Percentiles rank a stretch among this genome's conserved stretches.
Evolutionary conservation across 1,140 invertebrate genomes (phyloP).

Genomic region (Papilio polytes): DNA sequence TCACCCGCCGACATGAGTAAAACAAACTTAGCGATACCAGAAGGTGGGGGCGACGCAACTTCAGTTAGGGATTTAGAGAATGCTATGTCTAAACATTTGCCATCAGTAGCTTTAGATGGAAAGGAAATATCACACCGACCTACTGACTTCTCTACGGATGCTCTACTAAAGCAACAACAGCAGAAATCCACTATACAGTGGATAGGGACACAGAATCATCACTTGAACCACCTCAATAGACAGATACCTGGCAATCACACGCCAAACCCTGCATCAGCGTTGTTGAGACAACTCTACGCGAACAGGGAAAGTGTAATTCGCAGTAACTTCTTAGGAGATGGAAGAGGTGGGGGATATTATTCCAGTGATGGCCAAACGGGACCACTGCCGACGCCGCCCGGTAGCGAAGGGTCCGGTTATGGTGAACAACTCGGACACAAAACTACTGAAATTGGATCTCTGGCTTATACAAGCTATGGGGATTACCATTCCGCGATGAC

Average conservation of each 20-base stretch:
- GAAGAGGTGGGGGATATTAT: constrained; percentile 83
- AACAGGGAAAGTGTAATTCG: constrained; percentile 97
- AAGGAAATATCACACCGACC: constrained; percentile 88
- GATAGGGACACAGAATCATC: constrained; percentile 92
- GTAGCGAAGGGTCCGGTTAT: constrained; percentile 91
- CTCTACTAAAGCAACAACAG: constrained; percentile 91
- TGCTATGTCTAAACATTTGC: constrained; percentile 98
- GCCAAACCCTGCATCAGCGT: constrained; percentile 91
- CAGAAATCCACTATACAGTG: constrained; percentile 96
- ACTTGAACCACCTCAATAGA: constrained; percentile 87
- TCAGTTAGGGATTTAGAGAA: constrained; percentile 97
- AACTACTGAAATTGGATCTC: constrained; percentile 71
- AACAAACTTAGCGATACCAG: constrained; percentile 74
- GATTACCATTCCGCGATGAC: constrained; percentile 97
- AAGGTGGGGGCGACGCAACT: constrained; percentile 80
- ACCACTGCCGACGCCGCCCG: constrained; percentile 93
- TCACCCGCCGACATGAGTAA: constrained; percentile 71
- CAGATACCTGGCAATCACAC: constrained; percentile 83
- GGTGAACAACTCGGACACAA: constrained; percentile 86
- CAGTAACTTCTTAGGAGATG: constrained; percentile 91
- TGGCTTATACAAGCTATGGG: constrained; percentile 87
- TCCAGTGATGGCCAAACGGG: constrained; percentile 86
- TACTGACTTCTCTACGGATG: constrained; percentile 94
- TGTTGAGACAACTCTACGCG: constrained; percentile 95
- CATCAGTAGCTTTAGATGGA: constrained; percentile 84